phyloP scores from a whole-genome alignment of 2,113 vertebrate genomes.

The Coptodon bakossiorum region DNA sequence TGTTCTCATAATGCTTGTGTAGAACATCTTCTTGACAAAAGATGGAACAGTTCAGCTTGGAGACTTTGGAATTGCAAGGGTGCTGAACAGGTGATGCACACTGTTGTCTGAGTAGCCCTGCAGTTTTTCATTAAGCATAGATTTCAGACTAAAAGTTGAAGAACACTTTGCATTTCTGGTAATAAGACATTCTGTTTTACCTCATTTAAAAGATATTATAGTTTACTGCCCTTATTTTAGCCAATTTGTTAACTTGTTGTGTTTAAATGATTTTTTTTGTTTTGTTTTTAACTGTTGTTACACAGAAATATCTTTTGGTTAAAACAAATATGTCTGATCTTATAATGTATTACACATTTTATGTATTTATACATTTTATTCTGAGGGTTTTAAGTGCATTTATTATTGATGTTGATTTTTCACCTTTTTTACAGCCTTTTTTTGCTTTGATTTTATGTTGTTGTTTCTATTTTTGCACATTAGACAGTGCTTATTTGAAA shows the following conservation, averaged over 20 bases:
- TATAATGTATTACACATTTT: background rate
- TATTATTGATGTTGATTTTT: background rate
- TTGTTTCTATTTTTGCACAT: background rate
- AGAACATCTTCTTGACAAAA: constrained; percentile 99
- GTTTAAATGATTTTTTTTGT: no score
- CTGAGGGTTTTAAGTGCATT: no score
- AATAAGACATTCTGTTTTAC: background rate
- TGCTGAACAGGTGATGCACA: constrained; percentile 86
- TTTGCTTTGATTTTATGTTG: background rate
- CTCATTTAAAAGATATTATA: background rate
- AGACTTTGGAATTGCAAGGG: constrained; percentile 97
- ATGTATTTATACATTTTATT: background rate
- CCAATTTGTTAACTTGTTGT: background rate
- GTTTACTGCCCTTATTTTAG: background rate
- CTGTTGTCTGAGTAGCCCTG: background rate
- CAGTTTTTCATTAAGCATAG: background rate
- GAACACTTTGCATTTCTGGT: background rate
- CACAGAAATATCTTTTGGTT: background rate
- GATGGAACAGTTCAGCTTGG: constrained; percentile 93
- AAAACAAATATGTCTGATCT: background rate
- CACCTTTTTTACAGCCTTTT: background rate
- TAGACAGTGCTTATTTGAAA: background rate
- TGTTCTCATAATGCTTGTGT: background rate
- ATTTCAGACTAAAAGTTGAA: background rate
- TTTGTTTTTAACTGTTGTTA: background rate